Conservation (phyloP, 2,113 vertebrate species). For the Pituophis catenifer region DNA sequence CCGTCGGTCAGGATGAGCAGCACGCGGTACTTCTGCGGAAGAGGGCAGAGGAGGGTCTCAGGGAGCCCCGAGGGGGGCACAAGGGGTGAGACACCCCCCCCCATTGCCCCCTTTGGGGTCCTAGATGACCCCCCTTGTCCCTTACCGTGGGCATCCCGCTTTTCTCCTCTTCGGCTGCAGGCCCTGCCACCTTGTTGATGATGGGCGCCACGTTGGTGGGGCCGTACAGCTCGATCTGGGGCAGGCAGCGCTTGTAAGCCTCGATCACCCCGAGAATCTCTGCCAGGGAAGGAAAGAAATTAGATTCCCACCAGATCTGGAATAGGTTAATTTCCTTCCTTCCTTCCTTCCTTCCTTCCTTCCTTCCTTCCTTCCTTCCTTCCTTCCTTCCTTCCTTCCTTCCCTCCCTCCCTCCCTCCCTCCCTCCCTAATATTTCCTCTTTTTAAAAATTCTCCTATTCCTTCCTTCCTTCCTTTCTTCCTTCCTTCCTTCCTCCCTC, state of each 20-base stretch:
- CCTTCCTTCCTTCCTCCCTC: accelerated
- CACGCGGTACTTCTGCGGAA: slow-evolving; percentile 62
- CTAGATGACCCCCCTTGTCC: too few relatives aligned
- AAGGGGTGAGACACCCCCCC: neutral
- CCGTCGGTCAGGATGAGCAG: slow-evolving; percentile 67
- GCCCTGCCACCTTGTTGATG: slow-evolving; percentile 59
- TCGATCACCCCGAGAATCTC: slow-evolving; percentile 63
- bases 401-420: too few relatives aligned
- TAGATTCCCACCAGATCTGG: too few relatives aligned
- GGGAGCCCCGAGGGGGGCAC: too few relatives aligned
- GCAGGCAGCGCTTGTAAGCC: slow-evolving; percentile 67
- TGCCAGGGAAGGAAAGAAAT: slow-evolving; percentile 17
- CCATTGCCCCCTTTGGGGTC: neutral
- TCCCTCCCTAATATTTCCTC: too few relatives aligned
- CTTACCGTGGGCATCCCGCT: slow-evolving; percentile 57
- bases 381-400: too few relatives aligned
- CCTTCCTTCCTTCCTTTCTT: neutral
- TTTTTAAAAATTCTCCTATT: too few relatives aligned
- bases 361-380: too few relatives aligned
- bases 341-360: too few relatives aligned
- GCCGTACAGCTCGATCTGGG: slow-evolving; percentile 69
- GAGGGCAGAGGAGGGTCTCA: neutral
- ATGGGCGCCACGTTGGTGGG: slow-evolving; percentile 70
- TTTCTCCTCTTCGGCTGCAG: slow-evolving; percentile 61
- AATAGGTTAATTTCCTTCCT: too few relatives aligned